Percentiles rank a stretch among this genome's conserved stretches.
phyloP scores from a whole-genome alignment of 2,888 invertebrate species.

The Pheosia tremula region DNA sequence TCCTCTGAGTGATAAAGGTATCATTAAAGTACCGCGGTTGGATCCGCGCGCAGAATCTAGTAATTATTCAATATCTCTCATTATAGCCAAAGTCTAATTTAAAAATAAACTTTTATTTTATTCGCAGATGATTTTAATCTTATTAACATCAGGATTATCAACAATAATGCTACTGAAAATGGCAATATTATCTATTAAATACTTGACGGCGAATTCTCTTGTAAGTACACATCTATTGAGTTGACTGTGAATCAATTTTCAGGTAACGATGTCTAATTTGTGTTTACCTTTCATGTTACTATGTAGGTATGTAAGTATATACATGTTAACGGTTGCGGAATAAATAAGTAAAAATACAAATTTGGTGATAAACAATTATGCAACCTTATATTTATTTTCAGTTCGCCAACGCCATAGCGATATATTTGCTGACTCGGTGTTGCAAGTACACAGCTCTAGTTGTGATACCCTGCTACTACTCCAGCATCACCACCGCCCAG shows the following conservation, averaged over 20 bases:
- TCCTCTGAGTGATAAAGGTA: no score
- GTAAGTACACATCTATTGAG: constrained; percentile 33
- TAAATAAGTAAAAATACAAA: neutral
- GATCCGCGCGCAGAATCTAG: no score
- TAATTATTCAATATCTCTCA: no score
- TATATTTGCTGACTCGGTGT: constrained; percentile 50
- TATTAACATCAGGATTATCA: constrained; percentile 59
- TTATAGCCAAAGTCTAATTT: no score
- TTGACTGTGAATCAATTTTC: no score
- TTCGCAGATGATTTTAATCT: constrained; percentile 60
- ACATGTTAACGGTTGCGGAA: neutral
- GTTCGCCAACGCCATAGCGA: constrained; percentile 32
- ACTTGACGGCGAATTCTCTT: constrained; percentile 24
- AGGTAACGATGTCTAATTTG: no score
- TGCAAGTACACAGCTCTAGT: constrained; percentile 59
- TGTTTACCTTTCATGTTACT: no score
- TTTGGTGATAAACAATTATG: neutral
- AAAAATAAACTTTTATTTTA: neutral
- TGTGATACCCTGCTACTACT: constrained; percentile 62
- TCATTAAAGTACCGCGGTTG: no score
- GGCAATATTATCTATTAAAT: constrained; percentile 53
- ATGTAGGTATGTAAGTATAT: no score
- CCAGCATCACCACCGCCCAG: constrained; percentile 56
- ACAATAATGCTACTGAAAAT: constrained; percentile 61
- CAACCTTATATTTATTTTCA: constrained; percentile 22